Conservation (phyloP, 2,113 vertebrate species). For the Phocoena phocoena region DNA sequence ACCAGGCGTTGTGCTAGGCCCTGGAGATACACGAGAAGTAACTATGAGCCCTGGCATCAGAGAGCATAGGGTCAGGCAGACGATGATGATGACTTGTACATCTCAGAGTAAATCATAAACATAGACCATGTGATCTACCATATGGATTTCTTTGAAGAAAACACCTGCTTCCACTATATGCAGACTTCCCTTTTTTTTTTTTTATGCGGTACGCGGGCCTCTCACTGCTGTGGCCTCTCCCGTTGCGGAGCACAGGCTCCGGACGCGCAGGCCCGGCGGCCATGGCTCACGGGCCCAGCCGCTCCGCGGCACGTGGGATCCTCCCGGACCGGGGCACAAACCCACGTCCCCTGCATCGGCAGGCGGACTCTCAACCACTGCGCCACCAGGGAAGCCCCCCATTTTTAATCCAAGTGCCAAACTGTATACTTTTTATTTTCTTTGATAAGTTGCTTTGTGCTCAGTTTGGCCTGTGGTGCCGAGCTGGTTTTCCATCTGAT, state of each 20-base stretch:
- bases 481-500: neutral
- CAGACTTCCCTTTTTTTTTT: neutral
- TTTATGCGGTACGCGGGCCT: too few species aligned
- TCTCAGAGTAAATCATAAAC: neutral
- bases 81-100: neutral
- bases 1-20: neutral
- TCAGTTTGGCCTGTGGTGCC: neutral
- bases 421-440: neutral
- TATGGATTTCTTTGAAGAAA: slow-evolving; percentile 12
- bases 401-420: neutral
- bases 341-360: too few species aligned
- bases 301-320: too few species aligned
- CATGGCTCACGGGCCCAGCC: too few species aligned
- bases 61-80: neutral
- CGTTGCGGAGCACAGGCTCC: too few species aligned
- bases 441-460: neutral
- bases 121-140: neutral
- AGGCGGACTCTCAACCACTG: too few species aligned
- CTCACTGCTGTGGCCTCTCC: too few species aligned
- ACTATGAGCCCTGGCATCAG: neutral
- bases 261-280: too few species aligned
- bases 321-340: too few species aligned
- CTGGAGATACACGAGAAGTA: neutral
- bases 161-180: neutral
- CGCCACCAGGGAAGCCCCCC: too few species aligned